phyloP scores from a whole-genome alignment of 1,140 invertebrate species.

The Diorhabda sublineata region DNA sequence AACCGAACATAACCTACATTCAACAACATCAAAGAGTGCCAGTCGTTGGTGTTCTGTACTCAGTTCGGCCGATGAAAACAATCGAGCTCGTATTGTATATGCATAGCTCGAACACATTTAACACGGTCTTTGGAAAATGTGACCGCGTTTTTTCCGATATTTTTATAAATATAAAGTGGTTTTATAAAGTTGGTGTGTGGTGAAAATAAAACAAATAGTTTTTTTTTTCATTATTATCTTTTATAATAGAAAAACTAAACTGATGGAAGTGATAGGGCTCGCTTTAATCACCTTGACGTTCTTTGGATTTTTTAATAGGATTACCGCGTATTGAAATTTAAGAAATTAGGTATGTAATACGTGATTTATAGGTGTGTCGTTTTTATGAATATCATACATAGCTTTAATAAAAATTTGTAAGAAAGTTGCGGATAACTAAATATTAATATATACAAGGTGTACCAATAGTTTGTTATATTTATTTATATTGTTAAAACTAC shows the following conservation, averaged over 20 bases:
- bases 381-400: background rate
- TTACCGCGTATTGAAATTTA: background rate
- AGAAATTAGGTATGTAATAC: background rate
- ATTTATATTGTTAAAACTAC: too few relatives aligned
- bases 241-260: background rate
- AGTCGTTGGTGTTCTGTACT: background rate
- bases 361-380: background rate
- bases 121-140: conserved; percentile 10
- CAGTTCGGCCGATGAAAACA: conserved; percentile 9
- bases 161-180: background rate
- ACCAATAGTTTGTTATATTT: too few relatives aligned
- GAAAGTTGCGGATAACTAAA: too few relatives aligned
- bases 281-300: background rate
- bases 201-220: too few relatives aligned
- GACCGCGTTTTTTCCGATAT: conserved; percentile 9
- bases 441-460: too few relatives aligned
- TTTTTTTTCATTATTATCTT: background rate
- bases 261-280: background rate
- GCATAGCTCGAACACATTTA: conserved; percentile 2
- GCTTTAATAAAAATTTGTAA: too few relatives aligned
- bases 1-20: conserved; percentile 11
- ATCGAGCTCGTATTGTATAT: conserved; percentile 9
- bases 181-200: too few relatives aligned
- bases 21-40: conserved; percentile 9
- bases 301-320: background rate